Conservation (phyloP, 2,797 vertebrate genomes). For the Taeniopygia guttata region DNA sequence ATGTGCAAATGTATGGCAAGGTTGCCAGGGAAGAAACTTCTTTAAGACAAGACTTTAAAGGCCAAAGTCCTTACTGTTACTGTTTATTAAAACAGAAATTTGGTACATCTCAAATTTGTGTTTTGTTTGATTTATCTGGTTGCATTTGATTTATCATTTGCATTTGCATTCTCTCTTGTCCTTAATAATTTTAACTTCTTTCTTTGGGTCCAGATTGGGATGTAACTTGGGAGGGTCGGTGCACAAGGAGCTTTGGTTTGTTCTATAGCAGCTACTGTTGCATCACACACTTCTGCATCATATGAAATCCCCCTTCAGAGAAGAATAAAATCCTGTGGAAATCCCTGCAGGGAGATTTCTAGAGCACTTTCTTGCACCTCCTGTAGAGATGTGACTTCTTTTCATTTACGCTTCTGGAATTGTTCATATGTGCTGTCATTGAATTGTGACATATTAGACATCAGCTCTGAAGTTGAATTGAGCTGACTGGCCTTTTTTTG, state of each 20-base stretch:
- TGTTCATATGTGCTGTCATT: neutral
- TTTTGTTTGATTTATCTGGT: neutral
- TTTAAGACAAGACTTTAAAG: neutral
- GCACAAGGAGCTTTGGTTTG: neutral
- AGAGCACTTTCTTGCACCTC: neutral
- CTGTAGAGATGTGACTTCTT: neutral
- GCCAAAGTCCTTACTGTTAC: neutral
- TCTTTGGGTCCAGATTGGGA: neutral
- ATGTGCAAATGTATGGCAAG: neutral
- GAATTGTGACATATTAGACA: neutral
- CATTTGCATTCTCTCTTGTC: neutral
- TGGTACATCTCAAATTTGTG: neutral
- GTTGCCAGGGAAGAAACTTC: neutral
- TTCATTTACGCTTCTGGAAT: neutral
- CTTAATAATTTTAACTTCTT: neutral
- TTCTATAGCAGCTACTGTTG: neutral
- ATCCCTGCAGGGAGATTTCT: neutral
- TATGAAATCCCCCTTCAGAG: neutral
- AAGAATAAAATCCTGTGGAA: neutral
- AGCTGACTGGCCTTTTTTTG: neutral
- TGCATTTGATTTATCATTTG: neutral
- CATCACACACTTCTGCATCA: neutral
- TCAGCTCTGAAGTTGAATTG: neutral
- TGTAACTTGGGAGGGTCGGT: neutral
- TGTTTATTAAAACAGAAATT: neutral